These are phyloP conservation scores for Eurytoma californica DNA, from an alignment of 2,888 invertebrate genomes.

Conservation along the genomic window DNA sequence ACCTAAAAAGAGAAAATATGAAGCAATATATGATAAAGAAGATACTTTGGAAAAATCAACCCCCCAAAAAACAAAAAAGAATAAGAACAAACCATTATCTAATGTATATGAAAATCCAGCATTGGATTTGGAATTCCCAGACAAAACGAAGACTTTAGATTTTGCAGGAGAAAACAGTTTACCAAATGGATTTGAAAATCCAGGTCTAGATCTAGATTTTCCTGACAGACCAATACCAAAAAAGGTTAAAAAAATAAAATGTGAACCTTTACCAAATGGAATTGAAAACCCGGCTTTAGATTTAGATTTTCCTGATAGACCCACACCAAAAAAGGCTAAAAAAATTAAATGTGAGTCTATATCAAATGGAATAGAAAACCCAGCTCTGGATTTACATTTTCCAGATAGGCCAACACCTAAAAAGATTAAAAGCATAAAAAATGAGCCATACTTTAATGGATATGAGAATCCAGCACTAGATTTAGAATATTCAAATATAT, in stretches of 20 bases:
- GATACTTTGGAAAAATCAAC: conserved; percentile 19
- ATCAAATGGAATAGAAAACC: conserved; percentile 33
- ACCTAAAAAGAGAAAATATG: conserved; percentile 61
- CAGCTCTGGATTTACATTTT: conserved; percentile 53
- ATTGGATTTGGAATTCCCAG: conserved; percentile 40
- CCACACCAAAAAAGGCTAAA: conserved; percentile 35
- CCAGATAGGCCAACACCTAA: not conserved
- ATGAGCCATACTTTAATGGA: not conserved
- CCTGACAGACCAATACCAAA: conserved; percentile 9
- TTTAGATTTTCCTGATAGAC: conserved; percentile 45
- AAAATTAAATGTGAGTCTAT: conserved; percentile 1
- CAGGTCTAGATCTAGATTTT: conserved; percentile 50
- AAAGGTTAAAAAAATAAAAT: conserved; percentile 18
- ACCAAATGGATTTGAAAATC: conserved; percentile 33
- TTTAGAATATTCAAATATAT: not conserved
- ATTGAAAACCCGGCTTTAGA: conserved; percentile 51
- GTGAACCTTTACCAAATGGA: conserved; percentile 7
- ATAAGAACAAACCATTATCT: conserved; percentile 18
- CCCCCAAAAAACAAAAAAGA: conserved; percentile 27
- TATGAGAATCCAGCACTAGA: conserved; percentile 7
- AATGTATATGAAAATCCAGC: conserved; percentile 26
- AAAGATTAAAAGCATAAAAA: conserved; percentile 3
- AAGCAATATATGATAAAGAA: conserved; percentile 32
- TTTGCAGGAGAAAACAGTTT: not conserved
- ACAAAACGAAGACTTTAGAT: conserved; percentile 13